phyloP scores from a whole-genome alignment of 1,140 invertebrate genomes.

The Whitmania pigra region DNA sequence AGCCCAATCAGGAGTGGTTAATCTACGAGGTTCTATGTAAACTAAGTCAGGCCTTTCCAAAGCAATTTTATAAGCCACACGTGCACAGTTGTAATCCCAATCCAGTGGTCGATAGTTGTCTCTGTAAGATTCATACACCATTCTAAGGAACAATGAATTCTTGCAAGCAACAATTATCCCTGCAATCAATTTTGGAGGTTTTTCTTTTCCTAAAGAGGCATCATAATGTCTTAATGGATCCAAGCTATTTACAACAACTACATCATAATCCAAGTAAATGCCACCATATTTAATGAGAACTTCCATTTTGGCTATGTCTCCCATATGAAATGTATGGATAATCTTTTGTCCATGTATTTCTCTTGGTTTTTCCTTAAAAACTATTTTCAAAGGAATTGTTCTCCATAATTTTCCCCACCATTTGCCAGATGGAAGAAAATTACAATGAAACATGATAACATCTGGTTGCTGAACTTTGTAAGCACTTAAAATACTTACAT shows the following conservation, averaged over 20 bases:
- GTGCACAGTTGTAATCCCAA: constrained; percentile 24
- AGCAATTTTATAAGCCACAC: constrained; percentile 16
- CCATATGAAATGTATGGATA: constrained; percentile 8
- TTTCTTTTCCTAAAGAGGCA: constrained; percentile 20
- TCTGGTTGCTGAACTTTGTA: constrained; percentile 13
- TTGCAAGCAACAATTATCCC: constrained; percentile 37
- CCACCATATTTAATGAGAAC: constrained; percentile 21
- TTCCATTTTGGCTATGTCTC: constrained; percentile 14
- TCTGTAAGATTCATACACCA: constrained; percentile 34
- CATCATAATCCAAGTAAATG: constrained; percentile 25
- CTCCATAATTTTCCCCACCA: constrained; percentile 21
- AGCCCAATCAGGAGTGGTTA: constrained; percentile 19
- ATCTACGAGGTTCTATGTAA: constrained; percentile 14
- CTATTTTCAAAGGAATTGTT: constrained; percentile 5
- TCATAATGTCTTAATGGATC: constrained; percentile 19
- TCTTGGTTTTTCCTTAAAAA: constrained; percentile 14
- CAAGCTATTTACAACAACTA: constrained; percentile 20
- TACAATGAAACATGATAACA: constrained; percentile 17
- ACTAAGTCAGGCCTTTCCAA: constrained; percentile 14
- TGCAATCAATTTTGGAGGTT: constrained; percentile 31
- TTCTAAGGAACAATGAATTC: constrained; percentile 33
- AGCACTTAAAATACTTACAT: constrained; percentile 17
- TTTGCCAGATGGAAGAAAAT: constrained; percentile 11
- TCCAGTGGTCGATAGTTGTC: constrained; percentile 12
- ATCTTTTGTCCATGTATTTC: constrained; percentile 14